These are phyloP conservation scores for Cassiopea xamachana DNA, from an alignment of 30 jellyfish, hydroid and myxozoan genomes.

Conservation along the genomic window DNA sequence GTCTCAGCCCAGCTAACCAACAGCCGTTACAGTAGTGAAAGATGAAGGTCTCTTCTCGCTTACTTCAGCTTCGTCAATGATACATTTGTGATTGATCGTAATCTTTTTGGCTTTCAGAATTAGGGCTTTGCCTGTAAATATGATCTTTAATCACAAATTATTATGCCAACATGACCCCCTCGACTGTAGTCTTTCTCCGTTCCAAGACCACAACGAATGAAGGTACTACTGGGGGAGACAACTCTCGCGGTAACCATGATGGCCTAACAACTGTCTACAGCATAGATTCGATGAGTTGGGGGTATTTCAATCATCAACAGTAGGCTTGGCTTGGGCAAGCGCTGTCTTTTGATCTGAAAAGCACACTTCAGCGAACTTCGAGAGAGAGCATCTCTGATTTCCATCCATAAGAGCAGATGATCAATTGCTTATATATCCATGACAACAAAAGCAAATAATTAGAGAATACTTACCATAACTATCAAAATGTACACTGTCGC, in stretches of 20 bases:
- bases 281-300: not conserved
- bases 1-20: too few relatives aligned
- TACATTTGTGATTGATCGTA: not conserved
- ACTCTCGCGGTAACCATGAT: not conserved
- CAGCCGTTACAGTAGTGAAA: too few relatives aligned
- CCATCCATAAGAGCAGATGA: not conserved
- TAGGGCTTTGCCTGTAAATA: not conserved
- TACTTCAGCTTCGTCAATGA: not conserved
- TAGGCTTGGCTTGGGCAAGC: constrained; percentile 42
- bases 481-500: too few relatives aligned
- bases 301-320: not conserved
- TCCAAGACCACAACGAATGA: not conserved
- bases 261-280: not conserved
- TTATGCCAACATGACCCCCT: not conserved
- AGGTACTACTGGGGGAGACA: not conserved
- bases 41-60: not conserved
- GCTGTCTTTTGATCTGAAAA: constrained; percentile 32
- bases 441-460: not conserved
- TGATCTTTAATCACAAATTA: not conserved
- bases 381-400: not conserved
- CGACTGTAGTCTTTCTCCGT: not conserved
- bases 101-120: not conserved
- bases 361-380: constrained; percentile 24
- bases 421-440: not conserved
- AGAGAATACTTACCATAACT: not conserved